phyloP scores from a whole-genome alignment of 2,888 invertebrate genomes.

The Patella caerulea region DNA sequence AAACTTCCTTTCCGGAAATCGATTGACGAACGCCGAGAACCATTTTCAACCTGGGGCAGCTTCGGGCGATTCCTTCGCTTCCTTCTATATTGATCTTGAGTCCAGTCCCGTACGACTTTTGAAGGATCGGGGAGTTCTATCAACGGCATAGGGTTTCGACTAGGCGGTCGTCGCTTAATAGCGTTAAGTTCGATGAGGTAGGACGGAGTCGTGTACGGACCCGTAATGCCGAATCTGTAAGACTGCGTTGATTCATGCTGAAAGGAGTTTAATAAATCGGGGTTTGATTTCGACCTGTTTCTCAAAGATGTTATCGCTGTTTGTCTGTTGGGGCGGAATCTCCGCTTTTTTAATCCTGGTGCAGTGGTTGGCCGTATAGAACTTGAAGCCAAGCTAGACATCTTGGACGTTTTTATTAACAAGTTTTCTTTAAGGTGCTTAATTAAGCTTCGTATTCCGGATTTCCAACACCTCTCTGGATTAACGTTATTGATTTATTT shows the following conservation, averaged over 20 bases:
- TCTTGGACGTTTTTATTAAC: neutral
- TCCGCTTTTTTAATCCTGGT: neutral
- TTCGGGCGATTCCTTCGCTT: neutral
- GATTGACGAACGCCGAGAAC: neutral
- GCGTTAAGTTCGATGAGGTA: slow-evolving; percentile 4
- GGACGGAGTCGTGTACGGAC: neutral
- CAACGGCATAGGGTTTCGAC: neutral
- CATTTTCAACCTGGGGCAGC: neutral
- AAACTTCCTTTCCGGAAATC: neutral
- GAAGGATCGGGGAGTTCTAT: neutral
- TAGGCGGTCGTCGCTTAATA: neutral
- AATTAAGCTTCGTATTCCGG: too few species aligned
- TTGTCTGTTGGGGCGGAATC: neutral
- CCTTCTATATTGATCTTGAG: neutral
- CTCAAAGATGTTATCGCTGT: neutral
- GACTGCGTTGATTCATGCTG: neutral
- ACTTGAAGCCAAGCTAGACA: neutral
- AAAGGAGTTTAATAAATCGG: neutral
- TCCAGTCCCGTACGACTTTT: neutral
- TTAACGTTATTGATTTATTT: too few species aligned
- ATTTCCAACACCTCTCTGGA: too few species aligned
- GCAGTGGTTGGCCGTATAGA: neutral
- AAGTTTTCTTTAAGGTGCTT: too few species aligned
- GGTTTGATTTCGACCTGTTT: neutral
- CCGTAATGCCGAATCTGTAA: neutral